Base-by-base conservation (phyloP, 2,888 invertebrate species). In the Eretmocerus hayati region DNA sequence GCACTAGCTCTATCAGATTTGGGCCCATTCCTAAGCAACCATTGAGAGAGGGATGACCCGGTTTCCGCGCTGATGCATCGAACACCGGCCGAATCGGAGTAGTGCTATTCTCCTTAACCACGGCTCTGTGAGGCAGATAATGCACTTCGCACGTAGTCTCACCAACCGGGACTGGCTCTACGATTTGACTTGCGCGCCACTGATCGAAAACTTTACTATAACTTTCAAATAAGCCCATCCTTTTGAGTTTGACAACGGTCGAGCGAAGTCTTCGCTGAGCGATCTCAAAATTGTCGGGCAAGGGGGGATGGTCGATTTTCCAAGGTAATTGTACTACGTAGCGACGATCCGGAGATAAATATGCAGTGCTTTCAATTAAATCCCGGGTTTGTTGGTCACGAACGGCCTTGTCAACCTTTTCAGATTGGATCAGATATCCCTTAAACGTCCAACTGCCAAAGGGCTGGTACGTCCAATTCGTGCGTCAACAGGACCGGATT, bases 11-110 rank as follows among this genome's bases (percentile, higher is more conserved):
- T 23, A 58, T 55, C 4, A 56, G 33, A 35, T 60, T 59, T 8
- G 55, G 50, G 13, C 54, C 56, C 21, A 33, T 54, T 43, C 58
- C 53, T 11, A 56, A 41, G 38, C 56, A 57, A 16, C 57, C 47
- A 51, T 61, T 63, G 20, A 63, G 42, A 5, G 61, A 57, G 2
- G 58, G 58, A 11, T 41, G 41, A 9, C 47, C 48, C 31, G 53
- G 57, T 21, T 50, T 54, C 9, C 41, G 44, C 6, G 61, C 58
- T 5, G 61, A 63, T 2, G 58, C 60, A 47, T 61, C 60, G 38
- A 61, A 62, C 13, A 61, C 57, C 2, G 59, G 59, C 40, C 58
- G 40, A 3, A 60, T 47, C 15, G 36, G 40, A 11, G 59, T 59
- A 5, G 58, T 57, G 32, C 48, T 47, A 13, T 46, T 39, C 9